Evolutionary conservation across 1,140 invertebrate species (phyloP).

Genomic region (Plectrocnemia conspersa): DNA sequence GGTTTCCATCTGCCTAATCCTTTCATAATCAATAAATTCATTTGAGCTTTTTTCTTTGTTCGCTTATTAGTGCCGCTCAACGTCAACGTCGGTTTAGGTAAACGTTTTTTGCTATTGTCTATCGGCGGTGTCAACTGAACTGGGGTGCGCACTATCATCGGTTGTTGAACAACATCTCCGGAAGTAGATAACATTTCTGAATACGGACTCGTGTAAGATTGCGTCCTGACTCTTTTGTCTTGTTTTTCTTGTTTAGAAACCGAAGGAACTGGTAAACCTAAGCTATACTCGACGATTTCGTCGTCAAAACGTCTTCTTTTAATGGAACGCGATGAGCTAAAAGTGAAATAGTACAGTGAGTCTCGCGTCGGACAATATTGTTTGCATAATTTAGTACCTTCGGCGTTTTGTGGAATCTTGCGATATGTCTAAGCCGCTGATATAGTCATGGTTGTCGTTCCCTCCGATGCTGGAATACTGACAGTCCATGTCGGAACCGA

Average conservation of each 20-base stretch:
- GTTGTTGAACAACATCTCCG: conserved; percentile 18
- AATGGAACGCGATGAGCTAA: conserved; percentile 85
- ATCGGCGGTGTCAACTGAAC: conserved; percentile 42
- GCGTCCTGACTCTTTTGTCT: conserved; percentile 48
- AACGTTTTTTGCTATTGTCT: conserved; percentile 37
- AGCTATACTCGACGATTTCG: conserved; percentile 86
- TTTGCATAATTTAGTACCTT: too few species aligned
- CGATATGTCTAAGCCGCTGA: conserved; percentile 19
- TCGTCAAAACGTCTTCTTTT: conserved; percentile 96
- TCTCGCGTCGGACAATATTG: too few species aligned
- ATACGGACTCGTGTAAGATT: conserved; percentile 54
- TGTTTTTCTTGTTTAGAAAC: conserved; percentile 52
- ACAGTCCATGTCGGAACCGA: conserved; percentile 3
- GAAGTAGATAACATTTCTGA: conserved; percentile 50
- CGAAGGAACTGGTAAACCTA: conserved; percentile 61
- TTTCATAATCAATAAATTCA: conserved; percentile 65
- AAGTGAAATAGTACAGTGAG: conserved; percentile 12
- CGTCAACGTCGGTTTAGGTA: conserved; percentile 42
- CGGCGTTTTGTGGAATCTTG: conserved; percentile 32
- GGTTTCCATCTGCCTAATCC: conserved; percentile 95
- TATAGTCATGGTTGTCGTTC: background rate
- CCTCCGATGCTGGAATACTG: background rate
- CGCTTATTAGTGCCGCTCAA: conserved; percentile 43
- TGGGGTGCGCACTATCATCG: conserved; percentile 38
- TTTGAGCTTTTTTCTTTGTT: conserved; percentile 55